Evolutionary conservation across 2,888 invertebrate genomes (phyloP), one percentile per base, ranked within the genome.

Genomic region (Cheilosia urbana): DNA sequence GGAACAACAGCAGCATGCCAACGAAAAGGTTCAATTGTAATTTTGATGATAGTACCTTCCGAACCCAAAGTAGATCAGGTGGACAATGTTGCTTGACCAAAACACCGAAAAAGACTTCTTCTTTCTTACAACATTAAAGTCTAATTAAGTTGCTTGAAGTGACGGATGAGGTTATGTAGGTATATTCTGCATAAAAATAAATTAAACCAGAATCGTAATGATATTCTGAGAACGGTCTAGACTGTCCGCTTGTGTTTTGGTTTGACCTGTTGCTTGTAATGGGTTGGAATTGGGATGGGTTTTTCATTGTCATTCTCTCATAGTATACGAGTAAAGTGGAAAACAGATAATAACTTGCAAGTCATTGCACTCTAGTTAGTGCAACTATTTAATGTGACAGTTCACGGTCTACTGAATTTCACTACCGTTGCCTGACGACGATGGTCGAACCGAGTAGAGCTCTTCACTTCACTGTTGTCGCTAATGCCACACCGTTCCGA

Each of bases 361-460:
- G 83, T 84, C 79, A 84, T 69, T 75, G 83, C 63, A 75, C 83
- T 84, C 71, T 37, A 47, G 71, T 79, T 58, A 21, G 72, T 63
- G 53, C 58, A 73, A 37, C 63, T 71, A 53, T 49, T 19, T 79
- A 55, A 79, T 63, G 68, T 63, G 73, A 58, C 69, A 75, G 51
- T 80, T 79, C 63, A 84, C 63, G 80, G 79, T 84, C 80, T 79
- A 73, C 62, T 84, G 83, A 49, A 49, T 55, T 13, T 69, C 57
- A 58, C n/a, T 49, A 37, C 45, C 40, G 68, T 49, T 71, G 57
- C 49, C n/a, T 6, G 27, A 19, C 27, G 55, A 47, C 42, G 55
- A n/a, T 45, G 17, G 24, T 17, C 53, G 37, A 49, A 27, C 24
- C 40, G 27, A 6, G 21, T 47, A 51, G 15, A 62, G 21, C 53